These are phyloP conservation scores for Hetaerina americana DNA, from an alignment of 1,140 invertebrate genomes.

Conservation along the genomic window DNA sequence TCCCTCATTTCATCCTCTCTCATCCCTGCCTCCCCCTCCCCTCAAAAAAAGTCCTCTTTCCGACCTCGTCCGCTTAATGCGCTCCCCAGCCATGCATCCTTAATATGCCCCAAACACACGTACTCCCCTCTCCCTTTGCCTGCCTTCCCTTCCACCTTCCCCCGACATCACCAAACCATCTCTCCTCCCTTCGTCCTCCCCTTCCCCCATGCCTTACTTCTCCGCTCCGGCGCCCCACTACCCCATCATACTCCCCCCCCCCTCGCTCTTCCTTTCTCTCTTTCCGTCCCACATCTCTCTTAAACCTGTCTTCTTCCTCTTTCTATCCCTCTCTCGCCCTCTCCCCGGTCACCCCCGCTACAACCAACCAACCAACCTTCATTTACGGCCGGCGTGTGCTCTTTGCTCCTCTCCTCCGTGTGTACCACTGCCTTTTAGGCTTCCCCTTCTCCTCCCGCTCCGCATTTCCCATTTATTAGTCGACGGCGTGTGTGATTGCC, in stretches of 20 bases:
- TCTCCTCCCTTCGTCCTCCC: not conserved
- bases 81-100: not conserved
- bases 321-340: not conserved
- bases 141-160: not conserved
- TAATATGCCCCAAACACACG: not conserved
- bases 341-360: no score
- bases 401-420: no score
- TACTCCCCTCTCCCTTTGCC: not conserved
- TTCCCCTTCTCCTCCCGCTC: no score
- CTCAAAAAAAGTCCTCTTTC: not conserved
- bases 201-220: not conserved
- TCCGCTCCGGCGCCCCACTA: no score
- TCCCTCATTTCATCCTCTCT: not conserved
- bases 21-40: not conserved
- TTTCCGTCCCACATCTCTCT: no score
- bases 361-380: no score
- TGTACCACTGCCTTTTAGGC: no score
- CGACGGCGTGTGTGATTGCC: no score
- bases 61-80: not conserved
- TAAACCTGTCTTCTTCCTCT: not conserved
- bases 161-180: not conserved
- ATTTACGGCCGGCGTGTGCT: no score
- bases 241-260: not conserved
- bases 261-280: no score
- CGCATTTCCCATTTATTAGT: no score